Base-by-base conservation (phyloP, 2,113 vertebrate genomes). In the Thunnus thynnus region DNA sequence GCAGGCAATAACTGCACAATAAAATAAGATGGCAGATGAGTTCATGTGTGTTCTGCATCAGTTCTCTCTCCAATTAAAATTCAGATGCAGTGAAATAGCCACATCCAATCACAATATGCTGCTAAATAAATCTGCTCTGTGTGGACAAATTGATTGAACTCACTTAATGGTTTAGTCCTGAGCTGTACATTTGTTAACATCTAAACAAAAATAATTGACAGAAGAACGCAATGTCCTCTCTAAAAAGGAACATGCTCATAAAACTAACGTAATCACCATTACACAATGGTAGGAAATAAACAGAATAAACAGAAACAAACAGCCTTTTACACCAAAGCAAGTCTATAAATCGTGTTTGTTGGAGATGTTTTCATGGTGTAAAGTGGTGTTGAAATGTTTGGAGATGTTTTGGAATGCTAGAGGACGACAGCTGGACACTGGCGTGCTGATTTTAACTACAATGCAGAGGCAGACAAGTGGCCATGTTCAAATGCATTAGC, bases 381-480 rank as follows among this genome's bases (percentile, higher is more conserved):
- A 54, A 67, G 18, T 41, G 30, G 62, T 51, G 22, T 7, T 51
- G 9, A 27, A 62, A 73, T 61, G 44, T 78, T 50, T 63, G 27
- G 58, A 68, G 44, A 46, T 56, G 18, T 62, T 70, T 44, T 22
- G 17, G n/a, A 25, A 60, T 11, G 32, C 2, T 16, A 9, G 44
- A 16, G 10, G 14, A 25, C 3, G 46, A 61, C 46, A n/a, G 36
- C 63, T 73, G 56, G 62, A 72, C 57, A 60, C 32, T 11, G 41
- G 22, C 78, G 11, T 41, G 4, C 30, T 44, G 6, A 36, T 75
- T 76, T 76, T n/a, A 61, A 30, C 61, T 47, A 36, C 65, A 64
- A 73, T 60, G 62, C 79, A 80, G 83, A 77, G 76, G 73, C 47
- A 50, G 48, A 71, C 36, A 51, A 86, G 80, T 80, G 86, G 27